Percentiles rank a stretch among this genome's conserved stretches.
phyloP scores from a whole-genome alignment of 2,888 invertebrate species.

The Pyrrhosoma nymphula region DNA sequence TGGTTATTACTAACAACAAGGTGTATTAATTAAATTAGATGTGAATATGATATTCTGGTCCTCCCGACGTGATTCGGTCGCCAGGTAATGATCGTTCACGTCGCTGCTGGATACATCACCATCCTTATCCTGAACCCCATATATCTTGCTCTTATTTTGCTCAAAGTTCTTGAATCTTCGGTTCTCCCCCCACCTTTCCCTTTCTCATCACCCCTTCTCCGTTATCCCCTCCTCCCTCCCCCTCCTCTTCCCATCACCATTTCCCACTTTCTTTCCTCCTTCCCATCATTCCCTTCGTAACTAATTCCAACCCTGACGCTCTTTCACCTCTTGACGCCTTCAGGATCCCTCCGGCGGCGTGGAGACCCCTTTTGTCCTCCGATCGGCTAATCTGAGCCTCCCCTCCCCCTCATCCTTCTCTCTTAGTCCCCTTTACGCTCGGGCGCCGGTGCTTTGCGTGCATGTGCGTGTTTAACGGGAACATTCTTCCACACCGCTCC shows the following conservation, averaged over 20 bases:
- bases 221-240: background rate
- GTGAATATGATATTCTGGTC: too few relatives aligned
- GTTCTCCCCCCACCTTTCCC: background rate
- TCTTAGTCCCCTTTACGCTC: background rate
- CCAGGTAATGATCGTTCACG: too few relatives aligned
- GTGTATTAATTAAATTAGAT: too few relatives aligned
- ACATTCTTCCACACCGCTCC: too few relatives aligned
- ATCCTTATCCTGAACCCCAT: background rate
- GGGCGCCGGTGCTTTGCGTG: background rate
- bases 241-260: background rate
- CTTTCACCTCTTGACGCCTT: background rate
- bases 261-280: background rate
- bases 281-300: background rate
- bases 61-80: too few relatives aligned
- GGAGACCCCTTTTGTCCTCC: conserved; percentile 45
- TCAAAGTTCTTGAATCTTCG: background rate
- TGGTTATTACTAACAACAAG: too few relatives aligned
- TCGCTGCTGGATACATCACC: background rate
- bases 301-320: background rate
- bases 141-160: background rate
- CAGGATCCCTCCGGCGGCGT: background rate
- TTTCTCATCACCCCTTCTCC: background rate
- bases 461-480: background rate
- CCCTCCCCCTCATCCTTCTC: background rate
- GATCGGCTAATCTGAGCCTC: conserved; percentile 39